Evolutionary conservation across 2,888 invertebrate species (phyloP).

Genomic region (Sylvicola cinctus): DNA sequence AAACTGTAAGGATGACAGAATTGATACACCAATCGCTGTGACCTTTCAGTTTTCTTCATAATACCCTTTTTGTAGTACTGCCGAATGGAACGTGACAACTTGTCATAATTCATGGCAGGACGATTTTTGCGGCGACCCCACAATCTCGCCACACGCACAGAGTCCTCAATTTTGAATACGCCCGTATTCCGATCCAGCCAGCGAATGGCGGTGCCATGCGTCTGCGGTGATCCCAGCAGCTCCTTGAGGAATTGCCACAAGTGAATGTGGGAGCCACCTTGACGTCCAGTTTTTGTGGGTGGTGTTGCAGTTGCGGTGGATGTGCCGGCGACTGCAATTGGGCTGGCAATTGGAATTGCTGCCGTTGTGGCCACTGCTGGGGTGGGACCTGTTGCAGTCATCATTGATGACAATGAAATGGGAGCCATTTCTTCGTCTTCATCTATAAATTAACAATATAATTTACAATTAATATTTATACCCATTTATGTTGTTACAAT

Average conservation of each 20-base stretch:
- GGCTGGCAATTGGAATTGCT: neutral
- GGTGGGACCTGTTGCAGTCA: conserved; percentile 2
- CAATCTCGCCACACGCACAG: conserved; percentile 84
- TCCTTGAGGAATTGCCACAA: conserved; percentile 98
- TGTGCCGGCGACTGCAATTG: neutral
- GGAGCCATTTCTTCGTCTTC: conserved; percentile 26
- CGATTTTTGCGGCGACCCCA: conserved; percentile 98
- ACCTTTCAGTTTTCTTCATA: conserved; percentile 97
- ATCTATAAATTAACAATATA: conserved; percentile 19
- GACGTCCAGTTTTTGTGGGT: conserved; percentile 18
- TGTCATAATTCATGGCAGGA: conserved; percentile 99
- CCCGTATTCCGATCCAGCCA: conserved; percentile 92
- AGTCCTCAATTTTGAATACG: conserved; percentile 98
- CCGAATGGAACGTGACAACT: conserved; percentile 87
- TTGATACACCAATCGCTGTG: conserved; percentile 95
- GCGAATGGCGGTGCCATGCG: conserved; percentile 84
- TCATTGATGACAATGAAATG: conserved; percentile 1
- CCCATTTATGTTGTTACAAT: neutral
- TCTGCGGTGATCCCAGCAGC: conserved; percentile 67
- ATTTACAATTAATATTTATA: neutral
- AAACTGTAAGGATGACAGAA: conserved; percentile 90
- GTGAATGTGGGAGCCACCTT: conserved; percentile 79
- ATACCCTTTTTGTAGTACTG: conserved; percentile 99
- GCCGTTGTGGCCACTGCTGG: conserved; percentile 11
- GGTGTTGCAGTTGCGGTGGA: conserved; percentile 4